A percentile compares a stretch with the other conserved stretches of the same genome.
phyloP scores from a whole-genome alignment of 2,113 vertebrate genomes.

The Myxocyprinus asiaticus region DNA sequence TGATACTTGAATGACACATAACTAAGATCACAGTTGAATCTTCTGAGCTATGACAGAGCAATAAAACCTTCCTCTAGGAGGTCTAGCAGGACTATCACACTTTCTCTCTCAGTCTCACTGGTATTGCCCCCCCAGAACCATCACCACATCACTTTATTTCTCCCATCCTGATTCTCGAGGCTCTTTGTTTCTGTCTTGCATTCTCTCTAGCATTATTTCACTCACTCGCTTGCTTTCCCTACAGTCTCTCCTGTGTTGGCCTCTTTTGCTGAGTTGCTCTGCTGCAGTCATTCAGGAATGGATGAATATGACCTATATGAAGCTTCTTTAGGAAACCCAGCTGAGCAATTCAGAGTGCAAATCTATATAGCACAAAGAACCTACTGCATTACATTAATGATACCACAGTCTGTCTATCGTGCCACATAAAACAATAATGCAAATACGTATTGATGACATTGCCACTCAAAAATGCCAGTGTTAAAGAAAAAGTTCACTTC shows the following conservation, averaged over 20 bases:
- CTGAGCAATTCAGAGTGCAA: not conserved
- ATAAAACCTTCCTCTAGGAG: too few species aligned
- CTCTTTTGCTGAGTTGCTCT: slow-evolving; percentile 22
- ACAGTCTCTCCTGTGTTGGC: slow-evolving; percentile 21
- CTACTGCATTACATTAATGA: slow-evolving; percentile 4
- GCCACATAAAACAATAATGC: not conserved
- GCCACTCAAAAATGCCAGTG: not conserved
- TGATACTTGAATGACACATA: too few species aligned
- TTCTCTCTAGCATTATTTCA: slow-evolving; percentile 30
- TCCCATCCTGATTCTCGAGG: not conserved
- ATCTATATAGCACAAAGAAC: not conserved
- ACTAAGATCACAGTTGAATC: too few species aligned
- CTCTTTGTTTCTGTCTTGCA: slow-evolving; percentile 12
- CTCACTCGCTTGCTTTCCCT: slow-evolving; percentile 7
- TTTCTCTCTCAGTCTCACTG: not conserved
- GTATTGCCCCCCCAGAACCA: slow-evolving; percentile 20
- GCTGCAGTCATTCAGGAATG: slow-evolving; percentile 20
- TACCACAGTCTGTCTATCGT: not conserved
- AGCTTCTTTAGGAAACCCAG: slow-evolving; percentile 24
- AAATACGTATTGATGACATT: not conserved
- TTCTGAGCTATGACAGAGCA: too few species aligned
- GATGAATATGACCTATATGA: slow-evolving; percentile 41
- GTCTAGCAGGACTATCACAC: too few species aligned
- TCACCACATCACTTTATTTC: not conserved
- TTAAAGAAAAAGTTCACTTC: not conserved